Evolutionary conservation across 2,888 invertebrate genomes (phyloP).

Genomic region (Diarsia brunnea): DNA sequence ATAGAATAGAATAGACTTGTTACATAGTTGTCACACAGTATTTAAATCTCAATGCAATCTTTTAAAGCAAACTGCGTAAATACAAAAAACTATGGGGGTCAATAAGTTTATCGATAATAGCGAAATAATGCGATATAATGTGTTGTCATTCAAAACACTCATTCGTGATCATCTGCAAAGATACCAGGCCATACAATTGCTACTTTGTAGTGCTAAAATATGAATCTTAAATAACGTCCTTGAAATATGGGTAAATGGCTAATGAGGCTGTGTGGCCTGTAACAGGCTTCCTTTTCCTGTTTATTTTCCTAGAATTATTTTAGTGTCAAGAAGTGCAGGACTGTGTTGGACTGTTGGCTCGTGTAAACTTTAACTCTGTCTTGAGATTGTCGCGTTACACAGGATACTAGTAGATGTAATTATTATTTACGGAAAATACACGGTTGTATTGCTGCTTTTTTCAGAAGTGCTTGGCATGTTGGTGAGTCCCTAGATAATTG

Average conservation of each 20-base stretch:
- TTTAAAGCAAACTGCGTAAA: conserved; percentile 6
- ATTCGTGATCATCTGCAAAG: conserved; percentile 62
- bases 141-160: conserved; percentile 75
- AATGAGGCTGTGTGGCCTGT: conserved; percentile 10
- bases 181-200: conserved; percentile 60
- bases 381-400: neutral
- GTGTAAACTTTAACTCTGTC: neutral
- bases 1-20: too few relatives aligned
- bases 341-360: neutral
- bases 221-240: neutral
- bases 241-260: conserved; percentile 29
- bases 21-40: neutral
- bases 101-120: conserved; percentile 31
- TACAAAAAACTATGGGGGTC: conserved; percentile 6
- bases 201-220: conserved; percentile 38
- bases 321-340: neutral
- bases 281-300: neutral
- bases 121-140: conserved; percentile 54
- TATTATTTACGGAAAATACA: neutral
- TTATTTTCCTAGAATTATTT: conserved; percentile 15
- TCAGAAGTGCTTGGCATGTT: neutral
- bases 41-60: neutral
- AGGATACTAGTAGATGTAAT: neutral
- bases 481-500: neutral
- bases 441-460: neutral